Evolutionary conservation across 2,888 invertebrate genomes (phyloP), one percentile per base, ranked within the genome.

Genomic region (Athrips mouffetella): DNA sequence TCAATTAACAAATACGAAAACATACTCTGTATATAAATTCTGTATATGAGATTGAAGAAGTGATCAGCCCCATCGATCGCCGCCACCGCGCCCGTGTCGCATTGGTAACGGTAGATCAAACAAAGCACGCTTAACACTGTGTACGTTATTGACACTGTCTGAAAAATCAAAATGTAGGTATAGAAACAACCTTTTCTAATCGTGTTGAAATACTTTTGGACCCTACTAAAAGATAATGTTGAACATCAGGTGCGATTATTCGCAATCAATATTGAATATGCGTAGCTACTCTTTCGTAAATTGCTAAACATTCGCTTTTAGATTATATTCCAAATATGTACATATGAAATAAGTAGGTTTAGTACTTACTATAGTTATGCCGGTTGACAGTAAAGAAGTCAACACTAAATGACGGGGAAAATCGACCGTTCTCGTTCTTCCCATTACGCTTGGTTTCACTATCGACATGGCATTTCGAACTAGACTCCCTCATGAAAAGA

Each of bases 341-440:
- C n/a, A n/a, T n/a, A n/a, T n/a, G n/a, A n/a, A n/a, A 31, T 7
- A 13, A 31, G 15, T 15, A 13, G 13, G 2, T 39, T 21, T 39
- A 2, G 7, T 33, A 50, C 82, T 82, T 70, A 81, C 82, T 51
- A 73, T 59, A 11, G 77, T 73, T 3, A 81, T 49, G 10, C 70
- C 66, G 3, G 68, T 63, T 1, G 80, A 69, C 23, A 80, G 51
- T 2, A 50, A 27, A 1, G 73, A 67, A 3, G 65, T 65, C 15
- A 77, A 50, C 5, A 66, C 57, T 6, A 80, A 55, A 13, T 68
- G 65, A 4, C 67, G 48, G 1, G 73, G 64, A 39, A 42, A 16
- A 31, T 31, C 27, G 10, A 33, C 30, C 30, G 18, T 29, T 16
- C 18, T 3, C 11, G 13, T 31, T 49, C 29, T 25, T 57, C 2